Percentiles rank a stretch among this genome's conserved stretches.
phyloP scores from a whole-genome alignment of 2,113 vertebrate species.

The Pitta sordida region DNA sequence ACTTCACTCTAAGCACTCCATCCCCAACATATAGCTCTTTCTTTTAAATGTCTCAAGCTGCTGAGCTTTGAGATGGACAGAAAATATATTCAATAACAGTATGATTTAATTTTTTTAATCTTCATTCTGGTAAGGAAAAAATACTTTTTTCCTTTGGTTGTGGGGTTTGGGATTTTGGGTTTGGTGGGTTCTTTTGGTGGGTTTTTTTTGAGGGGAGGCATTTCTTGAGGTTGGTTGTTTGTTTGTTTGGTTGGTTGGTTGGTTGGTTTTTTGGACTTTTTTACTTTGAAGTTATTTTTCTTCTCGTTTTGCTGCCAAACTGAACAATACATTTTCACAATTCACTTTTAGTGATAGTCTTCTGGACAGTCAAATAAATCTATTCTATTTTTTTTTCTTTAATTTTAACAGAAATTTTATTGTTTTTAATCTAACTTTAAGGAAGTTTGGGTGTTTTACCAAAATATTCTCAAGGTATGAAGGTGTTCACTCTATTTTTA shows the following conservation, averaged over 20 bases:
- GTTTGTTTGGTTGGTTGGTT: too few relatives aligned
- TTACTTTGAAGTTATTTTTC: background rate
- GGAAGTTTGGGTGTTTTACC: background rate
- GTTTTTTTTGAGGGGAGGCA: too few relatives aligned
- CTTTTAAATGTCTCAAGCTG: background rate
- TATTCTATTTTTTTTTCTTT: background rate
- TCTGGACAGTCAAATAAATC: background rate
- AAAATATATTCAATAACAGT: background rate
- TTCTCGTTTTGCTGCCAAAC: background rate
- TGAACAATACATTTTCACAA: background rate
- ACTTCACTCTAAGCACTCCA: too few relatives aligned
- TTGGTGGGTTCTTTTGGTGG: too few relatives aligned
- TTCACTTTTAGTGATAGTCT: background rate
- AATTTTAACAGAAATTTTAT: background rate
- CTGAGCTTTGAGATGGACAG: background rate
- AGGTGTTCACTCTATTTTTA: background rate
- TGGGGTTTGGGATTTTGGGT: too few relatives aligned
- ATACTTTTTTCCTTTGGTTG: too few relatives aligned
- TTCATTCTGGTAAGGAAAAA: background rate
- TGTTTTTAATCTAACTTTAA: background rate
- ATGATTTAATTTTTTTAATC: background rate
- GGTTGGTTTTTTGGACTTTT: too few relatives aligned
- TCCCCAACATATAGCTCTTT: too few relatives aligned
- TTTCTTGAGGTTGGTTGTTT: too few relatives aligned
- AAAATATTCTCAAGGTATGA: background rate